phyloP scores from a whole-genome alignment of 1,140 invertebrate species.

The Arctopsyche grandis region DNA sequence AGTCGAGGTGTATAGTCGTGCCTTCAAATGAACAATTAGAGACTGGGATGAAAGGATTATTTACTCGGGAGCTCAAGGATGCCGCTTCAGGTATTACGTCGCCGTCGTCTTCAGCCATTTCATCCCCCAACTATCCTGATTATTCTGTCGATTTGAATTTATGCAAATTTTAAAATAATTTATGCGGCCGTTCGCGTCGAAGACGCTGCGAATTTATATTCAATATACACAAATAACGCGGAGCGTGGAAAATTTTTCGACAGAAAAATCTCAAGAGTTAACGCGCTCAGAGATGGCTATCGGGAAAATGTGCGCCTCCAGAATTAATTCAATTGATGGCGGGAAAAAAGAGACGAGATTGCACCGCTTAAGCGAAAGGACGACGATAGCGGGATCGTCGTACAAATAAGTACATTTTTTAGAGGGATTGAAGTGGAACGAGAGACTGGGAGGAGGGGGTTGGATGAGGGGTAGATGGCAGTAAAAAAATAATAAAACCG shows the following conservation, averaged over 20 bases:
- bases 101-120: constrained; percentile 30
- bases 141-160: constrained; percentile 48
- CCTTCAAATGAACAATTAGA: constrained; percentile 53
- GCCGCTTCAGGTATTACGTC: constrained; percentile 33
- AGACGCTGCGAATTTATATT: not conserved
- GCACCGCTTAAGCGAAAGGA: constrained; percentile 16
- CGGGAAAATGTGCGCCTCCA: not conserved
- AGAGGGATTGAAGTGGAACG: not conserved
- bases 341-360: constrained; percentile 10
- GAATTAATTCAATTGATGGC: constrained; percentile 44
- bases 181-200: constrained; percentile 5
- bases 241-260: not conserved
- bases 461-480: constrained; percentile 22
- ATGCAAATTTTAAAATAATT: constrained; percentile 49
- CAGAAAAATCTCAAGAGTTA: not conserved
- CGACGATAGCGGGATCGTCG: not conserved
- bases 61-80: constrained; percentile 29
- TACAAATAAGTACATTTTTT: too few relatives aligned
- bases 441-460: not conserved
- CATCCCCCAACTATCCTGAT: constrained; percentile 46
- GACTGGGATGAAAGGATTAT: constrained; percentile 51
- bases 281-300: not conserved
- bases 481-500: constrained; percentile 53
- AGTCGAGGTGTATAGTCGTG: constrained; percentile 48
- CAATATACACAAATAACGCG: too few relatives aligned